phyloP scores from a whole-genome alignment of 2,888 invertebrate species.

The Leptinotarsa haldemani region DNA sequence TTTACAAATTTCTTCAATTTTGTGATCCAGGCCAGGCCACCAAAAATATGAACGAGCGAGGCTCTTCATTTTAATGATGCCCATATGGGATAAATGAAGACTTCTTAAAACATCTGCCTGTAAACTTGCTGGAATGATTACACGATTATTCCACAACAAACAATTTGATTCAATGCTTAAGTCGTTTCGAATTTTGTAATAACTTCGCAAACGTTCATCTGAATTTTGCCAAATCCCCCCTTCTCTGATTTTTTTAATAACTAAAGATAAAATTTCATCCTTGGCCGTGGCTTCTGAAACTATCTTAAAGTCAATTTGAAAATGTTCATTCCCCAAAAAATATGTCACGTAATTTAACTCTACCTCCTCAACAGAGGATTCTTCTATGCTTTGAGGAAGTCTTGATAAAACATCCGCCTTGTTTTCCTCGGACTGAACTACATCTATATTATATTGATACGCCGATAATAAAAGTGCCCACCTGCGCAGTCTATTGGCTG shows the following conservation, averaged over 20 bases:
- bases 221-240: too few relatives aligned
- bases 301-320: background rate
- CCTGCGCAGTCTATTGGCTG: too few relatives aligned
- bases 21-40: background rate
- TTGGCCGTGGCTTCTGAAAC: background rate
- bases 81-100: background rate
- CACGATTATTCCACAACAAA: background rate
- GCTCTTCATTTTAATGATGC: background rate
- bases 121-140: background rate
- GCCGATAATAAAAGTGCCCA: too few relatives aligned
- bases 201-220: background rate
- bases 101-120: background rate
- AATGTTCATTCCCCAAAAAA: background rate
- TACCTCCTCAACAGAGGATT: background rate
- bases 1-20: constrained; percentile 23
- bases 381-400: background rate
- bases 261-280: too few relatives aligned
- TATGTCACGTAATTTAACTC: constrained; percentile 1
- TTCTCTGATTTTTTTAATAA: too few relatives aligned
- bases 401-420: background rate
- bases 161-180: constrained; percentile 2
- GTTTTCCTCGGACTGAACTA: background rate
- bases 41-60: background rate
- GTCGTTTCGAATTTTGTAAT: constrained; percentile 3
- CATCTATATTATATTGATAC: too few relatives aligned